phyloP scores from a whole-genome alignment of 2,888 invertebrate species.

The Amblyjoppa proteus region DNA sequence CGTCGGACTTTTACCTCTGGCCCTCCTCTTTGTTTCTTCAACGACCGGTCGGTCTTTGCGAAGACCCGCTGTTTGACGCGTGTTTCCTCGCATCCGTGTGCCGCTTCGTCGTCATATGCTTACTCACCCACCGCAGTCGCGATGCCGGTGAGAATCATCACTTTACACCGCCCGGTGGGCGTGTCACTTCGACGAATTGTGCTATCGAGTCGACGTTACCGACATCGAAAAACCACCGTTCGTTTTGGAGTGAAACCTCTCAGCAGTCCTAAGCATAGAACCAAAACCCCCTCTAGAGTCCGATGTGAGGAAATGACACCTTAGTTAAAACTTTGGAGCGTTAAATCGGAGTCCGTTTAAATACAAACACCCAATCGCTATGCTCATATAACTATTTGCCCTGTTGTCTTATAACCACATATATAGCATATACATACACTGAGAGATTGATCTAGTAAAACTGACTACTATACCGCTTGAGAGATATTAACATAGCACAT shows the following conservation, averaged over 20 bases:
- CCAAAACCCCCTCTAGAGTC: no score
- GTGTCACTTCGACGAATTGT: constrained; percentile 23
- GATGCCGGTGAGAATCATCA: constrained; percentile 53
- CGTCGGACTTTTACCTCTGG: constrained; percentile 58
- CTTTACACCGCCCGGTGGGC: constrained; percentile 40
- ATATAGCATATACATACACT: no score
- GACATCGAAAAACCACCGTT: background rate
- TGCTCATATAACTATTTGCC: no score
- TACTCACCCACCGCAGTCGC: constrained; percentile 46
- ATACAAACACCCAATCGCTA: no score
- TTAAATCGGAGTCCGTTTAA: no score
- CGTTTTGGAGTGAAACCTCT: background rate
- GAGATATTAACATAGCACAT: no score
- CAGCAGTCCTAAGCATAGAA: background rate
- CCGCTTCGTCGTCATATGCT: constrained; percentile 27
- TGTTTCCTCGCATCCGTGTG: background rate
- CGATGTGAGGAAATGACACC: no score
- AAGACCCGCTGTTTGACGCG: constrained; percentile 44
- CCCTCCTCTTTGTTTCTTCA: constrained; percentile 47
- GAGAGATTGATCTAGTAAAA: no score
- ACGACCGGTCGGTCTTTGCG: constrained; percentile 27
- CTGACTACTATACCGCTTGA: no score
- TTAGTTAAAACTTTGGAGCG: no score
- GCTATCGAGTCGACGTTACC: constrained; percentile 2
- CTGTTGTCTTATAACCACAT: no score